Evolutionary conservation across 2,113 vertebrate genomes (phyloP), one percentile per base, ranked within the genome.

Genomic region (Crypturellus undulatus): DNA sequence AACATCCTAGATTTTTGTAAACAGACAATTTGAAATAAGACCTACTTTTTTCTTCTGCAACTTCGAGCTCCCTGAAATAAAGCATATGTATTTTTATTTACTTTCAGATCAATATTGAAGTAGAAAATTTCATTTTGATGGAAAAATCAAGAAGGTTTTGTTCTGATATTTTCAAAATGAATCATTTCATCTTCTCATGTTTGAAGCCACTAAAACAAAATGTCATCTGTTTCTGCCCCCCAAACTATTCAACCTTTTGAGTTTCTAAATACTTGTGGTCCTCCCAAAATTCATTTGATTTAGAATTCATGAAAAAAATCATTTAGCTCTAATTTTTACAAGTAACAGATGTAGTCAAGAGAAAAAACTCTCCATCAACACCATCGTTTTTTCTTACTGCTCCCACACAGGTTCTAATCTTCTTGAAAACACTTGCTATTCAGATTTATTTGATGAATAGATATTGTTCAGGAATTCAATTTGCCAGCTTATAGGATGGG

Each of bases 361-460:
- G 38, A 54, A 88, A 90, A 92, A 90, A 90, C 69, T 84, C 77
- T 73, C 62, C 83, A 90, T 91, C 79, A 92, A 90, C 88, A 38
- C 87, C 76, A 90, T 84, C 64, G 85, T 94, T 72, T 90, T 94
- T 88, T 80, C 93, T 79, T 83, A 75, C 69, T 81, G 47, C 32
- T 84, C 84, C 51, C 52, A 92, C 92, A 87, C 1, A 25, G 10
- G 22, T 32, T 93, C 86, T 84, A 94, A 90, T 90, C 83, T 96
- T 73, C 82, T 92, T 86, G 72, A 94, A 95, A 96, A 95, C 77
- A 22, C 67, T 93, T 86, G 65, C 54, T 94, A 86, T 93, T 94
- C 92, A 95, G 92, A 96, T 93, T 96, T 93, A 86, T 93, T 94
- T 96, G 95, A 95, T 90, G 72, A 95, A 94, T 93, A 92, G 86